These are phyloP conservation scores for Cryptotermes secundus DNA, from an alignment of 1,140 invertebrate species.

Conservation along the genomic window DNA sequence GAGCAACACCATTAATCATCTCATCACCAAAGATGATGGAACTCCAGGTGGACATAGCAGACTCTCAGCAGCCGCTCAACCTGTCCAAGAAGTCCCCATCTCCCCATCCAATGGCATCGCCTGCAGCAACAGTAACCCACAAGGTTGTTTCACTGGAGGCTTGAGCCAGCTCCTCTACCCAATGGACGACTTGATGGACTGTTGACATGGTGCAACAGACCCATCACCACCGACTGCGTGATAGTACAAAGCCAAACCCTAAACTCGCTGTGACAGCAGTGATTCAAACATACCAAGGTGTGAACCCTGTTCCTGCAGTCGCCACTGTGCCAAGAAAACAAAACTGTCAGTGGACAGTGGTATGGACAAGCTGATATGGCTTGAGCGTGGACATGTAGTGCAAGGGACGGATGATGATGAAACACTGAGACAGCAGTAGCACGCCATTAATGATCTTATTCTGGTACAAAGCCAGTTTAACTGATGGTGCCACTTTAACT, in stretches of 20 bases:
- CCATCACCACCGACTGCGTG: conserved; percentile 34
- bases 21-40: conserved; percentile 62
- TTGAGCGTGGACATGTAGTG: not conserved
- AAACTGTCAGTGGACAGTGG: conserved; percentile 13
- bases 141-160: conserved; percentile 60
- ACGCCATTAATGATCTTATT: conserved; percentile 44
- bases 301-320: conserved; percentile 1
- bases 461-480: conserved; percentile 40
- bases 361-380: conserved; percentile 30
- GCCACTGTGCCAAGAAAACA: conserved; percentile 9
- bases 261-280: not conserved
- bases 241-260: conserved; percentile 41
- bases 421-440: not conserved
- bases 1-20: conserved; percentile 45
- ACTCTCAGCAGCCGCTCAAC: conserved; percentile 80
- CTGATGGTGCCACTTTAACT: conserved; percentile 52
- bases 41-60: conserved; percentile 76
- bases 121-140: conserved; percentile 43
- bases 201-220: not conserved
- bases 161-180: conserved; percentile 39
- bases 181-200: conserved; percentile 9
- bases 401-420: not conserved
- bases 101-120: conserved; percentile 54
- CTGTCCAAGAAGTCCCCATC: conserved; percentile 84
- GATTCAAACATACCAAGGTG: conserved; percentile 1